Evolutionary conservation across 2,797 vertebrate species (phyloP).

Genomic region (Peromyscus attwateri): DNA sequence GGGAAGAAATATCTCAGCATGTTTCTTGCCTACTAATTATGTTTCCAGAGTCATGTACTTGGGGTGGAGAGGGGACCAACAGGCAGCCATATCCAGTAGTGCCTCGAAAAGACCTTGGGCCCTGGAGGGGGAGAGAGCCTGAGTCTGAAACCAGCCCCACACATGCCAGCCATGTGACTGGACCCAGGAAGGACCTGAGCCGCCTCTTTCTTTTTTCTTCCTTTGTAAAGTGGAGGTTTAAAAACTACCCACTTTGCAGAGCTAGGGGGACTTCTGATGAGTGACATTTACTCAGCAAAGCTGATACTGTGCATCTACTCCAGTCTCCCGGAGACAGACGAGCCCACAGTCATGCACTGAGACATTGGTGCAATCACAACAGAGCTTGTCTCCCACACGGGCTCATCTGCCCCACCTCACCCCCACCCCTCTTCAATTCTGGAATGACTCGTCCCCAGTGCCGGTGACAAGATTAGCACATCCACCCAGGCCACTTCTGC

Average conservation of each 20-base stretch:
- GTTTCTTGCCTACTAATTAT: background rate
- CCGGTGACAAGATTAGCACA: background rate
- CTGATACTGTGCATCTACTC: background rate
- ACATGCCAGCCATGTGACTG: background rate
- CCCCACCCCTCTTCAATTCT: background rate
- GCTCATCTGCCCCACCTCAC: background rate
- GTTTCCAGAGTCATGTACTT: background rate
- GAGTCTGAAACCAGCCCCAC: background rate
- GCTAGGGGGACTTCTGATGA: background rate
- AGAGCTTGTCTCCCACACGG: background rate
- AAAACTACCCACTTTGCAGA: constrained; percentile 30
- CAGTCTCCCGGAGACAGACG: background rate
- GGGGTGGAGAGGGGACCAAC: background rate
- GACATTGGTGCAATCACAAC: background rate
- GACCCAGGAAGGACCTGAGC: background rate
- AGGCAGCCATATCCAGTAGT: background rate
- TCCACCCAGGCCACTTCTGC: background rate
- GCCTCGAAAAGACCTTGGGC: background rate
- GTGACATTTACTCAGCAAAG: background rate
- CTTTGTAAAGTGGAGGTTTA: constrained; percentile 28
- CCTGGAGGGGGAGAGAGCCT: background rate
- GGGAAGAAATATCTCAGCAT: constrained; percentile 47
- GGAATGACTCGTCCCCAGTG: background rate
- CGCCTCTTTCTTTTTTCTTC: background rate
- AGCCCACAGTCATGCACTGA: background rate